These are phyloP conservation scores for Diuraphis noxia DNA, from an alignment of 1,140 invertebrate genomes.

Conservation along the genomic window DNA sequence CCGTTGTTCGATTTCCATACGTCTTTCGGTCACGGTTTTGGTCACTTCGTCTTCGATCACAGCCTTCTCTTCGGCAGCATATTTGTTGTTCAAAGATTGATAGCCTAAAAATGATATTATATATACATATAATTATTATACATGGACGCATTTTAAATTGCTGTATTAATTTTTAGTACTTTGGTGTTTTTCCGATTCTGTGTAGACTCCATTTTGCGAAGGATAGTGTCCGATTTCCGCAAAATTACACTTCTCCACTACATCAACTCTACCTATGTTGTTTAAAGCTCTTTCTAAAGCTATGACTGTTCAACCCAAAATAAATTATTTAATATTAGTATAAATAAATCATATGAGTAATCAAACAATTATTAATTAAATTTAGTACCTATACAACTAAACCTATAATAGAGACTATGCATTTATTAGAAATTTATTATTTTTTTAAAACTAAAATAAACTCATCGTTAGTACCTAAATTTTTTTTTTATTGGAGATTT, in stretches of 20 bases:
- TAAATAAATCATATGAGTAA: not conserved
- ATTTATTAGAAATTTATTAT: not conserved
- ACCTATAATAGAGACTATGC: not conserved
- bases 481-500: too few species aligned
- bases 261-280: conserved; percentile 67
- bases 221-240: conserved; percentile 30
- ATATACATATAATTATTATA: not conserved
- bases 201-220: conserved; percentile 57
- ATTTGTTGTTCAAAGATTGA: conserved; percentile 57
- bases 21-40: conserved; percentile 70
- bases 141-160: not conserved
- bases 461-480: too few species aligned
- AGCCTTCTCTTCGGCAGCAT: conserved; percentile 60
- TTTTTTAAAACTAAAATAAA: not conserved
- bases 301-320: conserved; percentile 61
- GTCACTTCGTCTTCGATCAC: conserved; percentile 62
- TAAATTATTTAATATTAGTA: conserved; percentile 25
- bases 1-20: conserved; percentile 72
- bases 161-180: not conserved
- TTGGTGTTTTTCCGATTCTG: not conserved
- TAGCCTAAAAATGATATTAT: not conserved
- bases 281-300: conserved; percentile 66
- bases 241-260: conserved; percentile 68
- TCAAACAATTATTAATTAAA: not conserved
- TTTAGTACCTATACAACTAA: not conserved